Evolutionary conservation across 2,797 vertebrate genomes (phyloP), one percentile per base, ranked within the genome.

Genomic region (Acanthurus leucopareius): DNA sequence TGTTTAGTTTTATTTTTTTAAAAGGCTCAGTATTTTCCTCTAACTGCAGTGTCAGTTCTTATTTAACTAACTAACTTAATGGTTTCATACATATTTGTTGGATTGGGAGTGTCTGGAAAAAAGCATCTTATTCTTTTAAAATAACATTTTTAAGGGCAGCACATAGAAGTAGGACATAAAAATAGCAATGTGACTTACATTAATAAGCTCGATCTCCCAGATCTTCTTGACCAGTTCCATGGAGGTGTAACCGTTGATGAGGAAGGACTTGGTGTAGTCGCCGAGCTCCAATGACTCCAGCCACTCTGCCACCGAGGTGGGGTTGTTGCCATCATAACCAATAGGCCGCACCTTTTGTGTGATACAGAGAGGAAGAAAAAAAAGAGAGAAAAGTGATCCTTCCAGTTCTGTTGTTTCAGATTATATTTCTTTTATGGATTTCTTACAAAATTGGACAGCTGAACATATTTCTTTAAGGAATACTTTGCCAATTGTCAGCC

Each of bases 141-240:
- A 22, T 0, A 10, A 5, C 28, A 32, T 28, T 52, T 58, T 15
- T 61, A 17, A 15, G 44, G 14, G 49, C 49, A 10, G 25, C 13
- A 22, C 0, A 4, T 48, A 10, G 57, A 40, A 19, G 60, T 11
- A 53, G 44, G 25, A 64, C 45, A 32, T 16, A 16, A 19, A 16
- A 52, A 14, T 2, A 28, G 4, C 7, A 32, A 32, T 2, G 1
- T 4, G 81, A 97, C 98, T 98, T 94, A 99, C 98, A 58, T 99
- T 99, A 88, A 99, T 97, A 94, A 99, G 97, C 92, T 99, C 98
- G 54, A 99, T 97, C 88, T 99, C 98, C 98, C 98, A 99, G 93
- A 99, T 98, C 95, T 99, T 99, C 95, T 99, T 99, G 80, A 99
- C 97, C 86, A 99, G 96, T 90, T 99, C 98, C 97, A 99, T 98